Evolutionary conservation across 2,888 invertebrate species (phyloP).

Genomic region (Sesia bembeciformis): DNA sequence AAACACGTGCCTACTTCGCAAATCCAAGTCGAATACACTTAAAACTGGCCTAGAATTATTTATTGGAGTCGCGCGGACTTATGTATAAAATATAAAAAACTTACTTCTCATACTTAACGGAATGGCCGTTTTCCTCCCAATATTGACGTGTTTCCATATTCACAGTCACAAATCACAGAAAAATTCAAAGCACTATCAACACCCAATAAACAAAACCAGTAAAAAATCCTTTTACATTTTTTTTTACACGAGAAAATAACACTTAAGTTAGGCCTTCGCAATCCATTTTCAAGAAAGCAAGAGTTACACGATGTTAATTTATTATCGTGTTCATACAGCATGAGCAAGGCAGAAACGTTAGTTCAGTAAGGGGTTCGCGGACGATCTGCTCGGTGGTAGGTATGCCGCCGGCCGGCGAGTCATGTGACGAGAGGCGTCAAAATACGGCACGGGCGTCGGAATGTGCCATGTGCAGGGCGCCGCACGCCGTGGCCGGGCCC

Average conservation of each 20-base stretch:
- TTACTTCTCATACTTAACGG: slow-evolving; percentile 64
- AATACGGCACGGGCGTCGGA: slow-evolving; percentile 40
- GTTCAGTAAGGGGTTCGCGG: slow-evolving; percentile 25
- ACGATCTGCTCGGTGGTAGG: slow-evolving; percentile 24
- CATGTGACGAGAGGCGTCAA: slow-evolving; percentile 51
- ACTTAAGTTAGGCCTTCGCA: slow-evolving; percentile 33
- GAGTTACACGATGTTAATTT: slow-evolving; percentile 14
- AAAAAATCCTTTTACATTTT: slow-evolving; percentile 23
- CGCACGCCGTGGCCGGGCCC: slow-evolving; percentile 16
- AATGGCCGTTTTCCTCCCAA: slow-evolving; percentile 63
- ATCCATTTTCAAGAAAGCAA: slow-evolving; percentile 34
- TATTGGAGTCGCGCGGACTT: no score
- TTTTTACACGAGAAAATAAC: slow-evolving; percentile 16
- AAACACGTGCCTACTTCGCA: no score
- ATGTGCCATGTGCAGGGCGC: slow-evolving; percentile 20
- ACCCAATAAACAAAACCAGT: slow-evolving; percentile 24
- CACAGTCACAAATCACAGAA: slow-evolving; percentile 31
- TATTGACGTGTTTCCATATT: slow-evolving; percentile 63
- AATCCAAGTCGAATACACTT: no score
- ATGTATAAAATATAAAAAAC: slow-evolving; percentile 11
- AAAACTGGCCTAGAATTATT: no score
- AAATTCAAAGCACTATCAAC: slow-evolving; percentile 26
- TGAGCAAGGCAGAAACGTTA: slow-evolving; percentile 23
- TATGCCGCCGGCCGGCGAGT: slow-evolving; percentile 37
- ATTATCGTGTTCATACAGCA: slow-evolving; percentile 32